Percentiles rank a stretch among this genome's conserved stretches.
phyloP scores from a whole-genome alignment of 2,888 invertebrate genomes.

The Aleiodes alternator region DNA sequence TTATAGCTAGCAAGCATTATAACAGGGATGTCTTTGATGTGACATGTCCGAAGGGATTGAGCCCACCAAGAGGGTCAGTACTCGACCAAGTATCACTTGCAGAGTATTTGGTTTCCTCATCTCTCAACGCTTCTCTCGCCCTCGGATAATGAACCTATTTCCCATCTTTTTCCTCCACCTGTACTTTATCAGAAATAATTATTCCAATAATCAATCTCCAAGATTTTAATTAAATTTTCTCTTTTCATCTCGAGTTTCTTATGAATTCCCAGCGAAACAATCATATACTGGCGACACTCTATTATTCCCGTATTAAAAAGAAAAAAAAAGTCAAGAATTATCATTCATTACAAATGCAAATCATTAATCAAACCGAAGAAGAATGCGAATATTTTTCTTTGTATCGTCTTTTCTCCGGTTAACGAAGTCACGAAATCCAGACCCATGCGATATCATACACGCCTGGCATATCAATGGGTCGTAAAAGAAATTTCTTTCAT shows the following conservation, averaged over 20 bases:
- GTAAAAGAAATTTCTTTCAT: constrained; percentile 21
- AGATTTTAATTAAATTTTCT: no score
- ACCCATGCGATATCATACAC: constrained; percentile 39
- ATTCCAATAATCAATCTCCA: no score
- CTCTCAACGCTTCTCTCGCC: constrained; percentile 13
- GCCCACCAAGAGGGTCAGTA: constrained; percentile 51
- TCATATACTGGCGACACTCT: background rate
- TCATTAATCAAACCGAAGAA: no score
- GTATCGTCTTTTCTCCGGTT: background rate
- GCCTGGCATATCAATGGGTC: constrained; percentile 43
- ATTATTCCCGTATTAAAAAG: background rate
- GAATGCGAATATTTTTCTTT: no score
- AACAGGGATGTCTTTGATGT: constrained; percentile 66
- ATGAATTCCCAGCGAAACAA: background rate
- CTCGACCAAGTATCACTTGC: constrained; percentile 59
- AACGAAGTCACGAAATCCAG: constrained; percentile 21
- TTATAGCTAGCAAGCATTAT: constrained; percentile 66
- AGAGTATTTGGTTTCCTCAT: constrained; percentile 58
- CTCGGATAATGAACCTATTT: constrained; percentile 19
- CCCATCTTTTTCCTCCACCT: background rate
- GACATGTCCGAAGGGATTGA: constrained; percentile 63
- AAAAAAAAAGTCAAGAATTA: no score
- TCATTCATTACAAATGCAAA: no score
- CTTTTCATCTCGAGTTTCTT: background rate
- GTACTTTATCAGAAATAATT: background rate